Base-by-base conservation (phyloP, 2,888 invertebrate genomes). In the Salticus scenicus region DNA sequence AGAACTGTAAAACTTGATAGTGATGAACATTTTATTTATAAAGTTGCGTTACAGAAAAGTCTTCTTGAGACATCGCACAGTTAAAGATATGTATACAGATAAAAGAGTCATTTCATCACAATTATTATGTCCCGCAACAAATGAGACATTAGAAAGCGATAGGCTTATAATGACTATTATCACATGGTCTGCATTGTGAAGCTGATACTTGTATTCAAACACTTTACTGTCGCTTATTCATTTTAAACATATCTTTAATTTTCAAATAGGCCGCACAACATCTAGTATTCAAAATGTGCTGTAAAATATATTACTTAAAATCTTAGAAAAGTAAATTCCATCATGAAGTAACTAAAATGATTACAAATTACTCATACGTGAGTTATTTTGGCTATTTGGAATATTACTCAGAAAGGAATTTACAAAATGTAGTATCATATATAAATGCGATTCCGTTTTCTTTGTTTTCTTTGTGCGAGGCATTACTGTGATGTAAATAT, bases 41-140 rank as follows among this genome's bases (percentile, higher is more conserved):
- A 85, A 85, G 67, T 84, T 84, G 84, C 73, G 85, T 85, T 85
- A 85, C 85, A 85, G 85, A 85, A 85, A 85, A 74, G 75, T 69
- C 73, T 79, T 71, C 79, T 70, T 70, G 63, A 85, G 85, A 85
- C 85, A 85, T 85, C 72, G 78, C 84, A 85, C 78, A 85, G 74
- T 85, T 75, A 85, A 79, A 85, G 85, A 85, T 85, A 85, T 85
- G 79, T 85, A 85, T 85, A 85, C 75, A 85, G 85, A 85, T 78
- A 85, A 85, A 85, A 85, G 85, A 77, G 74, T 77, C 85, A 85
- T 74, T 83, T 71, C 85, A 79, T 85, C 85, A 85, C 85, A 85
- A 85, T 75, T 74, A 79, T 69, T 73, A 74, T 75, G 78, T 75
- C 85, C 79, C 79, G 72, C 72, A 78, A 85, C 79, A 73, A 78